Percentiles rank a stretch among this genome's conserved stretches.
phyloP scores from a whole-genome alignment of 2,113 vertebrate species.

The Tylochromis polylepis region DNA sequence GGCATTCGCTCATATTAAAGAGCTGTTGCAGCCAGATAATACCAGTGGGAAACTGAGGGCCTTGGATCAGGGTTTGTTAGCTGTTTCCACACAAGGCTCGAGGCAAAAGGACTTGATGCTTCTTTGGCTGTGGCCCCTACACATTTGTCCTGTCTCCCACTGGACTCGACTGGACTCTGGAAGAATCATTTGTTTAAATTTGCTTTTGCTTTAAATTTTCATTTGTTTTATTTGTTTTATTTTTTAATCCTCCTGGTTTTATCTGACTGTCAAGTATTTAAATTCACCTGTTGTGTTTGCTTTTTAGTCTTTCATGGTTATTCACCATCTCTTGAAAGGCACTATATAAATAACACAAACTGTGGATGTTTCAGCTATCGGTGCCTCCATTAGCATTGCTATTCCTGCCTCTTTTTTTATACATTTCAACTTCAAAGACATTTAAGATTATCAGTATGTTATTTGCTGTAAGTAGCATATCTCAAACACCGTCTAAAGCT shows the following conservation, averaged over 20 bases:
- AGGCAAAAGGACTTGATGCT: neutral
- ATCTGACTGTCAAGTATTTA: neutral
- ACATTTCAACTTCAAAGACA: neutral
- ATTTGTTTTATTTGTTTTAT: neutral
- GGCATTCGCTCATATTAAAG: neutral
- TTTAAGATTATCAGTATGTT: neutral
- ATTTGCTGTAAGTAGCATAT: neutral
- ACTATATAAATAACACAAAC: neutral
- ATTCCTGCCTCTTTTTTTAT: neutral
- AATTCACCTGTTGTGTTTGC: neutral
- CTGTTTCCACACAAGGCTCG: neutral
- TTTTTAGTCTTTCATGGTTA: neutral
- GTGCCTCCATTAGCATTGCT: neutral
- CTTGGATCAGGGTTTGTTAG: neutral
- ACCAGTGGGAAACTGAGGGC: neutral
- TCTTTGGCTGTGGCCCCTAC: neutral
- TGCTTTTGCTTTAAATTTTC: neutral
- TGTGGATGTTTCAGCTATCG: neutral
- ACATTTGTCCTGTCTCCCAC: neutral
- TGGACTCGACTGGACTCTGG: neutral
- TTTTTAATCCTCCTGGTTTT: neutral
- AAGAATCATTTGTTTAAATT: neutral
- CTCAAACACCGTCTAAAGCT: neutral
- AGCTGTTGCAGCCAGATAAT: neutral
- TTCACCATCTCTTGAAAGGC: neutral